Conservation (phyloP, 2,888 invertebrate species). For the Epinotia demarniana region DNA sequence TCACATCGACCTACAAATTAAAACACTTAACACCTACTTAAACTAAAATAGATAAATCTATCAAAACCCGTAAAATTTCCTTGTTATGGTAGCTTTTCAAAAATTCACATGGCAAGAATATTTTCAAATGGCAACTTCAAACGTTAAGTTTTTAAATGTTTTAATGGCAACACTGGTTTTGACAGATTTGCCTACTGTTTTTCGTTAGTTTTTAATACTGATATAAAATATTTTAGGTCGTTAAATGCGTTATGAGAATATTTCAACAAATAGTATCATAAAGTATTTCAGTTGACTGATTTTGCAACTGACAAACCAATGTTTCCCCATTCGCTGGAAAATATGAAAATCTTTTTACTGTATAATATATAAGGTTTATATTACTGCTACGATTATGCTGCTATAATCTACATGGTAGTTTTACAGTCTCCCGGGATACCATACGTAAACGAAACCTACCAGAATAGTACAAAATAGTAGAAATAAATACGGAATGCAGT, state of each 20-base stretch:
- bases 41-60: constrained; percentile 57
- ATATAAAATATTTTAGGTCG: constrained; percentile 64
- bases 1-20: constrained; percentile 56
- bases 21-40: constrained; percentile 51
- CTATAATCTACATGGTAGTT: constrained; percentile 7
- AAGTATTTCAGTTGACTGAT: neutral
- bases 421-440: constrained; percentile 52
- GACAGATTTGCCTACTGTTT: constrained; percentile 53
- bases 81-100: constrained; percentile 35
- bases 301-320: neutral
- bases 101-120: constrained; percentile 35
- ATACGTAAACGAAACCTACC: constrained; percentile 50
- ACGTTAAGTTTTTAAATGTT: constrained; percentile 10
- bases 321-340: neutral
- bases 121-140: constrained; percentile 51
- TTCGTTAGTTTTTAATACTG: constrained; percentile 68
- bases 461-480: constrained; percentile 50
- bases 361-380: neutral
- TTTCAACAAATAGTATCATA: constrained; percentile 2
- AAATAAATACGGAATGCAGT: constrained; percentile 64
- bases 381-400: neutral
- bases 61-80: constrained; percentile 51
- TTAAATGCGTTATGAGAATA: constrained; percentile 63
- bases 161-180: constrained; percentile 51
- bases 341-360: no score